Evolutionary conservation across 2,797 vertebrate species (phyloP).

Genomic region (Hippopotamyrus pictus): DNA sequence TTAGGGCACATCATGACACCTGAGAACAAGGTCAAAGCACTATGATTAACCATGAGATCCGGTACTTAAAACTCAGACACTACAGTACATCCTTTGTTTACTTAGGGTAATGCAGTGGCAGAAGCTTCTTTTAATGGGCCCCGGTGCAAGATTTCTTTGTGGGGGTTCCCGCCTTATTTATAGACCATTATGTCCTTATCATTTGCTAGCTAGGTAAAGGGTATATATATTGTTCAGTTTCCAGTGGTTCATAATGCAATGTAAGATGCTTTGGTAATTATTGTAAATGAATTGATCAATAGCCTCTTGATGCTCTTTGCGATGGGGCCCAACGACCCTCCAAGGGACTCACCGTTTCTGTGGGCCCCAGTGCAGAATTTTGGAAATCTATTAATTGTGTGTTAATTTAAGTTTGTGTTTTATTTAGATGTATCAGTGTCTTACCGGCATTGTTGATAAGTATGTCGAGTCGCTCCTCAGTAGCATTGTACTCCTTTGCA

Average conservation of each 20-base stretch:
- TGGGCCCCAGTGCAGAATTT: not conserved
- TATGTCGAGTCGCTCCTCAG: slow-evolving; percentile 60
- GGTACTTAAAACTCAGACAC: not conserved
- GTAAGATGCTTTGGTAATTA: not conserved
- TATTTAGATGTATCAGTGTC: not conserved
- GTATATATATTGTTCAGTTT: not conserved
- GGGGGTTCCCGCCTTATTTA: not conserved
- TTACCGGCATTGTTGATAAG: slow-evolving; percentile 69
- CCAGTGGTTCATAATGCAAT: not conserved
- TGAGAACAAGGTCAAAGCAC: slow-evolving; percentile 26
- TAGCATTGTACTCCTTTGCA: slow-evolving; percentile 51
- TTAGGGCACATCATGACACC: slow-evolving; percentile 71
- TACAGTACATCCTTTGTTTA: not conserved
- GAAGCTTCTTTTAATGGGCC: not conserved
- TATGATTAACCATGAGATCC: not conserved
- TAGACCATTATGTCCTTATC: not conserved
- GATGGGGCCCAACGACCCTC: not conserved
- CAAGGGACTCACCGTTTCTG: not conserved
- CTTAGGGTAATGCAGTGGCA: not conserved
- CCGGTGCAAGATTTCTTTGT: not conserved
- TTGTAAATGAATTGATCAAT: not conserved
- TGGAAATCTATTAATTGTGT: not conserved
- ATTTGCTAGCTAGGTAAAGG: not conserved
- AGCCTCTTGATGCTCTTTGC: not conserved
- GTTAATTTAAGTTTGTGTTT: not conserved